A percentile compares a stretch with the other conserved stretches of the same genome.
These are phyloP conservation scores for Carassius gibelio DNA, from an alignment of 2,113 vertebrate species.

Conservation along the genomic window DNA sequence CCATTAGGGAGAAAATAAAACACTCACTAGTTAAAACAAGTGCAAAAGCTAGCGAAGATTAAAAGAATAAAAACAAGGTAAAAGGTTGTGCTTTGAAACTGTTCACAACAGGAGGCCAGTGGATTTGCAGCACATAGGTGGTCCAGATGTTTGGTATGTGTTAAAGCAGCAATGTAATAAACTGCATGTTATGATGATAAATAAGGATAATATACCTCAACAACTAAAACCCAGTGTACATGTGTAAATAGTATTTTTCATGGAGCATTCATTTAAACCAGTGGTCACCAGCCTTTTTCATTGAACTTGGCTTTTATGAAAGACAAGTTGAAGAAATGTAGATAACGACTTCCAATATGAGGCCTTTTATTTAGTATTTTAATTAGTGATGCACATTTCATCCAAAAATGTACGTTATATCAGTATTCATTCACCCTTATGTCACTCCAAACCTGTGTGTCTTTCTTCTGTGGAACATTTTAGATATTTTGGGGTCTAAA, in stretches of 20 bases:
- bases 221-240: background rate
- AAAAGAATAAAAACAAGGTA: background rate
- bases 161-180: background rate
- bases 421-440: background rate
- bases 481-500: background rate
- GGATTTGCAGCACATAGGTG: slow-evolving; percentile 9
- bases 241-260: background rate
- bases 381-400: background rate
- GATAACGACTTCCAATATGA: too few species aligned
- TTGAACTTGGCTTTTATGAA: too few species aligned
- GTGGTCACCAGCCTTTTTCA: too few species aligned
- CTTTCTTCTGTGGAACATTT: background rate
- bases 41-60: background rate
- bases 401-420: background rate
- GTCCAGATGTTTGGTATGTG: slow-evolving; percentile 8
- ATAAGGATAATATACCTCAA: background rate
- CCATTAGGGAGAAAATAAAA: slow-evolving; percentile 19
- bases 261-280: background rate
- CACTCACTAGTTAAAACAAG: slow-evolving; percentile 5
- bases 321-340: too few species aligned
- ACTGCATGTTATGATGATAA: slow-evolving; percentile 18
- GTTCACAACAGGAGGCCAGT: background rate
- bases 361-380: too few species aligned
- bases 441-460: background rate
- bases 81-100: background rate